phyloP scores from a whole-genome alignment of 2,888 invertebrate genomes.

The Melanotus villosus region DNA sequence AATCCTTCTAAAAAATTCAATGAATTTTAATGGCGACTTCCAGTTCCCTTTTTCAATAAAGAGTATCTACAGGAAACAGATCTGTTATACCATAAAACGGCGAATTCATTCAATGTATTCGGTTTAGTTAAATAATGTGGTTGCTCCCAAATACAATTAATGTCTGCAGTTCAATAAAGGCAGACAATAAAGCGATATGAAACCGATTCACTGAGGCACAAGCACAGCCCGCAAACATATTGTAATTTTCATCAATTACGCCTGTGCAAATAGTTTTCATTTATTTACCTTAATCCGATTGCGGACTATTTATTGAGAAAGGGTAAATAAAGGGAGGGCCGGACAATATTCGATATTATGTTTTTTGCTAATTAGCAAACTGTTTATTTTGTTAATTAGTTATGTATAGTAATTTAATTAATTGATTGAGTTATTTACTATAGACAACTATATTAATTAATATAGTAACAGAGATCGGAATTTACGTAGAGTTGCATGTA shows the following conservation, averaged over 20 bases:
- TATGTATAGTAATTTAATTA: too few relatives aligned
- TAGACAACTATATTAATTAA: too few relatives aligned
- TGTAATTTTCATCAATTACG: conserved; percentile 31
- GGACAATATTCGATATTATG: neutral
- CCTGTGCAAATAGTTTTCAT: conserved; percentile 31
- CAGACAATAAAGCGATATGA: conserved; percentile 32
- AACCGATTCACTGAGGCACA: conserved; percentile 31
- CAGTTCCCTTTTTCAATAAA: too few relatives aligned
- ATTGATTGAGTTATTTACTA: too few relatives aligned
- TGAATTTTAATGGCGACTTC: too few relatives aligned
- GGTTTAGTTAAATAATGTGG: conserved; percentile 28
- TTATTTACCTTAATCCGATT: conserved; percentile 31
- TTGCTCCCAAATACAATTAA: conserved; percentile 24
- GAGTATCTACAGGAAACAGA: too few relatives aligned
- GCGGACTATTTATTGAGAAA: conserved; percentile 6
- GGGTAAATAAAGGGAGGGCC: conserved; percentile 5
- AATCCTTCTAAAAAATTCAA: too few relatives aligned
- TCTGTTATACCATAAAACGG: too few relatives aligned
- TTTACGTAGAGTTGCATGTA: too few relatives aligned
- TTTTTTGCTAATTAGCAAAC: conserved; percentile 1
- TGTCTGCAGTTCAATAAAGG: conserved; percentile 33
- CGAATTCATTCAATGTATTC: too few relatives aligned
- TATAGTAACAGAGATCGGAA: too few relatives aligned
- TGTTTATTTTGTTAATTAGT: neutral
- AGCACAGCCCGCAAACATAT: conserved; percentile 26